These are phyloP conservation scores for Nasonia vitripennis DNA, from an alignment of 1,140 invertebrate genomes.

Conservation along the genomic window DNA sequence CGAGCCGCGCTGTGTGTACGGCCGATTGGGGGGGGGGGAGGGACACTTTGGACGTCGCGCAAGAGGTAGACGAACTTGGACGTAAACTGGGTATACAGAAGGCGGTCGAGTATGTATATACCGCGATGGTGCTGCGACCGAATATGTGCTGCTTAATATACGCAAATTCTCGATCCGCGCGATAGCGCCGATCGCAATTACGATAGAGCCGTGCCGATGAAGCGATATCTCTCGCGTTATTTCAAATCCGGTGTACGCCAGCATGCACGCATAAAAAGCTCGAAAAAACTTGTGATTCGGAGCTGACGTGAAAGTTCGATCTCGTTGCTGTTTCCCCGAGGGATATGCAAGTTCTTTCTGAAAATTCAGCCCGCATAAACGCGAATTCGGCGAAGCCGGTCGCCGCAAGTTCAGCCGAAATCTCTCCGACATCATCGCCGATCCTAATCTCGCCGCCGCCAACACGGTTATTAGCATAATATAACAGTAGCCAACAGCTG, in stretches of 20 bases:
- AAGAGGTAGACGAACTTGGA: conserved; percentile 44
- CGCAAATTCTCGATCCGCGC: neutral
- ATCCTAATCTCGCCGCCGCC: neutral
- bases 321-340: no score
- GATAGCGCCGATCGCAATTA: no score
- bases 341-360: no score
- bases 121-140: neutral
- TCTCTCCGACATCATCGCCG: neutral
- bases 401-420: no score
- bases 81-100: conserved; percentile 43
- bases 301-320: neutral
- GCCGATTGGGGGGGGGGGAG: neutral
- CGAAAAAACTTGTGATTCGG: neutral
- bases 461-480: neutral
- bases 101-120: conserved; percentile 31
- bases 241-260: no score
- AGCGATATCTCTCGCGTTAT: no score
- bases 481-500: neutral
- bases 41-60: conserved; percentile 33
- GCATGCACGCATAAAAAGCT: neutral
- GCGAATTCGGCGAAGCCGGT: no score
- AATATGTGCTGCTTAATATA: neutral
- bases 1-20: neutral
- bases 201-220: no score
- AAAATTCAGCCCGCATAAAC: no score